These are phyloP conservation scores for Archips crataeganus DNA, from an alignment of 2,888 invertebrate genomes.

Conservation along the genomic window DNA sequence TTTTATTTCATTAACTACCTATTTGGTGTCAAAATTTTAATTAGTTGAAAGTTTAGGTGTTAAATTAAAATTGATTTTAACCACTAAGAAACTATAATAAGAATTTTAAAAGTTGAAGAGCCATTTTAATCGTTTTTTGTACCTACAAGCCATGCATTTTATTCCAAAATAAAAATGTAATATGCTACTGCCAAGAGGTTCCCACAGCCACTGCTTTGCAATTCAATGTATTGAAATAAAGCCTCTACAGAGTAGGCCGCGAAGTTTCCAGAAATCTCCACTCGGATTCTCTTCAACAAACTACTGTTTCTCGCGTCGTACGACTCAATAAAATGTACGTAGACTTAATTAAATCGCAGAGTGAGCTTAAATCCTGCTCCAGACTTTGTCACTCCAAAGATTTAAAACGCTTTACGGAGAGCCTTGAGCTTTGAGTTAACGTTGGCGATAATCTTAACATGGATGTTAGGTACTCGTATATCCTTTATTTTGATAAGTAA, in stretches of 20 bases:
- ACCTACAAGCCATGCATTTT: conserved; percentile 2
- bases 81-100: background rate
- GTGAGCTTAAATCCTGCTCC: conserved; percentile 23
- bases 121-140: background rate
- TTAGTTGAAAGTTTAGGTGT: background rate
- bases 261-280: conserved; percentile 35
- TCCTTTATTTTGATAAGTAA: background rate
- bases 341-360: conserved; percentile 32
- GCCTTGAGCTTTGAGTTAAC: conserved; percentile 4
- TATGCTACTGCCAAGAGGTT: conserved; percentile 20
- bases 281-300: conserved; percentile 33
- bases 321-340: conserved; percentile 39
- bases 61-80: background rate
- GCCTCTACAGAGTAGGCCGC: conserved; percentile 41
- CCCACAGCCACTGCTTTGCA: conserved; percentile 59
- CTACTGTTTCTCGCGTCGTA: conserved; percentile 37
- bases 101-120: background rate
- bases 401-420: conserved; percentile 16
- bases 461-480: background rate
- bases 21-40: background rate
- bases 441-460: conserved; percentile 1
- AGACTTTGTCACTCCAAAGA: conserved; percentile 23
- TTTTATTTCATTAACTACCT: background rate
- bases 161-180: conserved; percentile 21
- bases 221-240: conserved; percentile 61